Conservation (phyloP, 2,797 vertebrate genomes). For the Rallus crepitans region DNA sequence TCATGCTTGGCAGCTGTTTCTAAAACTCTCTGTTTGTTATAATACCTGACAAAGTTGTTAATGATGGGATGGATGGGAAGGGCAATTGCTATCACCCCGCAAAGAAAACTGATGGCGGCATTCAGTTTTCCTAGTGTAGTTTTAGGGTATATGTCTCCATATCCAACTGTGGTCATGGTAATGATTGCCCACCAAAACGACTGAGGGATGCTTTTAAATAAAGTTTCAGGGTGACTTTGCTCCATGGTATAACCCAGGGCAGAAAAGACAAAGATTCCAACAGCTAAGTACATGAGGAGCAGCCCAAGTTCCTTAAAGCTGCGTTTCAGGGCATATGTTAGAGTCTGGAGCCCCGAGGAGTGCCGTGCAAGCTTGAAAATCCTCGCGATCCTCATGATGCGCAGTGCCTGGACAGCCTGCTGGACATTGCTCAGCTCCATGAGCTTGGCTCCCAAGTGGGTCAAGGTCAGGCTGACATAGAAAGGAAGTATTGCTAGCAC, state of each 20-base stretch:
- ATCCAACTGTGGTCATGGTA: constrained; percentile 98
- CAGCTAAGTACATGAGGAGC: constrained; percentile 96
- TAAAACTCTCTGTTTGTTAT: constrained; percentile 94
- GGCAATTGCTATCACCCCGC: constrained; percentile 95
- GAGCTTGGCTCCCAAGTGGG: constrained; percentile 89
- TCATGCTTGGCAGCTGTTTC: constrained; percentile 96
- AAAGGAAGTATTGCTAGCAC: constrained; percentile 94
- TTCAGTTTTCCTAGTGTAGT: constrained; percentile 96
- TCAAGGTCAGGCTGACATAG: constrained; percentile 92
- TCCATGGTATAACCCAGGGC: constrained; percentile 97
- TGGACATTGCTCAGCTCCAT: constrained; percentile 95
- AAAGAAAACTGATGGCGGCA: constrained; percentile 96
- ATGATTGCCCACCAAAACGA: constrained; percentile 99
- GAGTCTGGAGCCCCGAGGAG: constrained; percentile 94
- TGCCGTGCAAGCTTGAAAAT: constrained; percentile 97
- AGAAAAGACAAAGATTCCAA: constrained; percentile 98
- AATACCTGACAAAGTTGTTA: constrained; percentile 97
- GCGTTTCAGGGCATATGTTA: constrained; percentile 93
- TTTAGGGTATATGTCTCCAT: constrained; percentile 97
- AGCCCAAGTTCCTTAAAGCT: constrained; percentile 96
- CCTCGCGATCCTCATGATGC: constrained; percentile 94
- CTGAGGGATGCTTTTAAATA: constrained; percentile 97
- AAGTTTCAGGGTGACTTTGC: constrained; percentile 94
- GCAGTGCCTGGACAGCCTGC: constrained; percentile 93
- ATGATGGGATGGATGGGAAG: constrained; percentile 98